Percentiles rank a stretch among this genome's conserved stretches.
Evolutionary conservation across 2,888 invertebrate genomes (phyloP).

Genomic region (Chloromyia formosa): DNA sequence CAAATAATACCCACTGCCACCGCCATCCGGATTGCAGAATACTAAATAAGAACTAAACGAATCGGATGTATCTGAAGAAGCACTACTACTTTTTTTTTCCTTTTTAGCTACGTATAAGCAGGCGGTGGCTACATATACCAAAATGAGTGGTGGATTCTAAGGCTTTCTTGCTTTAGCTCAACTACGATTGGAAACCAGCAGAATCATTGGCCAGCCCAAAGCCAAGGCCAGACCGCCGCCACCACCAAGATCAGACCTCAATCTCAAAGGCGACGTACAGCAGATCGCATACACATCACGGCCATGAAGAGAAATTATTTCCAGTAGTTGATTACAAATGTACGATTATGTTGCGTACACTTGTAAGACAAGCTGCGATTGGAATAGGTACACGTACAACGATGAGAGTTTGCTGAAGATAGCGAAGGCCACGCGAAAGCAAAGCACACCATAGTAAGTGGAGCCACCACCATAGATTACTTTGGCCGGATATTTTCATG

Average conservation of each 20-base stretch:
- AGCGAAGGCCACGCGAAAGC: not conserved
- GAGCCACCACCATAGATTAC: not conserved
- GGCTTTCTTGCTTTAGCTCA: conserved; percentile 23
- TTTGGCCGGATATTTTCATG: no score
- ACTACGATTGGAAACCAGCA: conserved; percentile 32
- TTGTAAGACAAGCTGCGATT: conserved; percentile 45
- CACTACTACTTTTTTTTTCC: not conserved
- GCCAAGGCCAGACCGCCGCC: conserved; percentile 36
- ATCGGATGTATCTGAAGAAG: conserved; percentile 44
- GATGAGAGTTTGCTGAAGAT: not conserved
- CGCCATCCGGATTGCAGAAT: conserved; percentile 30
- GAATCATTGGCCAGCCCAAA: conserved; percentile 46
- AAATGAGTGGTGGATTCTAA: conserved; percentile 44
- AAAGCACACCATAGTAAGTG: not conserved
- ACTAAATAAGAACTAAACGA: conserved; percentile 47
- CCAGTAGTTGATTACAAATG: conserved; percentile 55
- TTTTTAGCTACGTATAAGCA: conserved; percentile 37
- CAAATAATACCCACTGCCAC: conserved; percentile 23
- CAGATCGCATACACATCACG: conserved; percentile 13
- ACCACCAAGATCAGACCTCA: not conserved
- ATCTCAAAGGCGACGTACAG: not conserved
- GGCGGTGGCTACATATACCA: conserved; percentile 42
- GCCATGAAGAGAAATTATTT: conserved; percentile 51
- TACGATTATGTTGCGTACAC: conserved; percentile 53
- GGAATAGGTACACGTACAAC: conserved; percentile 1